Percentiles rank a stretch among this genome's conserved stretches.
Evolutionary conservation across 1,140 invertebrate species (phyloP).

Genomic region (Zaprionus kolodkinae): DNA sequence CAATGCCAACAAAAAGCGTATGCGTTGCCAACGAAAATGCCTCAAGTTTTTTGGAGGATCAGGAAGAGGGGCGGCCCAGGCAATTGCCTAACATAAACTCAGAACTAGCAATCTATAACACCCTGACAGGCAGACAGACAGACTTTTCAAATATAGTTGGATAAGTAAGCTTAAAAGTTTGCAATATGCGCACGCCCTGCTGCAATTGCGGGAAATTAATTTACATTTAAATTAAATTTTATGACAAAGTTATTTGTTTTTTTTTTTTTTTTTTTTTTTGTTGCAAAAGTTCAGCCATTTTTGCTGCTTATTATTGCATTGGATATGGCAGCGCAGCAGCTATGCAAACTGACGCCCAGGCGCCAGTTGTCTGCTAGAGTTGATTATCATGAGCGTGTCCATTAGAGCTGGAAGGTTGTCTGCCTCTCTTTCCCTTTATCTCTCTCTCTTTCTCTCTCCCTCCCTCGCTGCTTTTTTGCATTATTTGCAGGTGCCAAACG

Average conservation of each 20-base stretch:
- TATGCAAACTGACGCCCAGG: no score
- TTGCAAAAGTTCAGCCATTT: slow-evolving; percentile 24
- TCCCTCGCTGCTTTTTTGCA: slow-evolving; percentile 12
- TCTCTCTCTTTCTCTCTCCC: neutral
- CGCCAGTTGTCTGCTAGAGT: slow-evolving; percentile 4
- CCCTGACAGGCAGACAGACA: slow-evolving; percentile 12
- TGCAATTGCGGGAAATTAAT: slow-evolving; percentile 48
- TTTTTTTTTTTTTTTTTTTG: no score
- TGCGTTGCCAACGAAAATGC: slow-evolving; percentile 29
- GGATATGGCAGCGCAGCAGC: slow-evolving; percentile 15
- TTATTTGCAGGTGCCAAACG: slow-evolving; percentile 45
- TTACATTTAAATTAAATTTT: slow-evolving; percentile 64
- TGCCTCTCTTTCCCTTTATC: neutral
- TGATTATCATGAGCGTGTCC: slow-evolving; percentile 17
- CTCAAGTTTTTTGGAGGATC: slow-evolving; percentile 14
- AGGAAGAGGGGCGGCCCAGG: no score
- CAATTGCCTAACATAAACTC: slow-evolving; percentile 37
- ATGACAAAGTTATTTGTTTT: slow-evolving; percentile 30
- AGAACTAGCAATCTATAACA: slow-evolving; percentile 50
- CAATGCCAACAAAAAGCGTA: slow-evolving; percentile 44
- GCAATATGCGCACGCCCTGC: neutral
- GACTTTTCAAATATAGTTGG: slow-evolving; percentile 42
- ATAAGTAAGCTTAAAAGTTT: slow-evolving; percentile 59
- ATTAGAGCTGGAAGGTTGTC: slow-evolving; percentile 4
- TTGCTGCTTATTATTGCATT: slow-evolving; percentile 33